A percentile compares a stretch with the other conserved stretches of the same genome.
Conservation (phyloP, 2,888 invertebrate genomes). For the Tachina fera region DNA sequence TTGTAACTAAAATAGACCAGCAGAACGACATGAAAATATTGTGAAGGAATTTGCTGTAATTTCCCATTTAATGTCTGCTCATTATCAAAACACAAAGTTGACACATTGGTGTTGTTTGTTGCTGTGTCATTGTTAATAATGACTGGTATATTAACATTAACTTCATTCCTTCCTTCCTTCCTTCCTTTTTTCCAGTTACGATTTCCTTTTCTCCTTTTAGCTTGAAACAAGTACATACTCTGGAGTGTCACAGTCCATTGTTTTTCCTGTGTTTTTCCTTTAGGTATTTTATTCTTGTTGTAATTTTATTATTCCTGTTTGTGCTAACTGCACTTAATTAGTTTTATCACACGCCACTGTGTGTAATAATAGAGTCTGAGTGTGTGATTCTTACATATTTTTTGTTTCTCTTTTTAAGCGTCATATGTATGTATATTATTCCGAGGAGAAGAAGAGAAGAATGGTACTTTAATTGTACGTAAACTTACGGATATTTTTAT, state of each 20-base stretch:
- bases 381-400: conserved; percentile 24
- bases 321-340: conserved; percentile 79
- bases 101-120: conserved; percentile 73
- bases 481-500: not conserved
- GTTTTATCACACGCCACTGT: conserved; percentile 77
- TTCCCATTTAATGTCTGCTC: conserved; percentile 74
- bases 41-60: conserved; percentile 55
- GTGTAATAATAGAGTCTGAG: conserved; percentile 48
- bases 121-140: conserved; percentile 71
- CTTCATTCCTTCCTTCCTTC: conserved; percentile 11
- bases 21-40: conserved; percentile 35
- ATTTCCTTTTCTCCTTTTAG: not conserved
- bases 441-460: not conserved
- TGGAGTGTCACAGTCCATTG: conserved; percentile 59
- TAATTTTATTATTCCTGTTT: conserved; percentile 52
- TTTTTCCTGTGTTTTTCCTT: conserved; percentile 38
- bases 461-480: not conserved
- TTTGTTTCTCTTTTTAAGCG: not conserved
- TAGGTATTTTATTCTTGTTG: conserved; percentile 16
- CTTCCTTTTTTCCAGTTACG: not conserved
- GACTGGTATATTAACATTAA: conserved; percentile 56
- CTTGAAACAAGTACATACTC: conserved; percentile 19
- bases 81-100: conserved; percentile 78
- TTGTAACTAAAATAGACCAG: conserved; percentile 75
- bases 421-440: not conserved